Conservation (phyloP, 92 coral and sea anemone species). For the Paramuricea clavata region DNA sequence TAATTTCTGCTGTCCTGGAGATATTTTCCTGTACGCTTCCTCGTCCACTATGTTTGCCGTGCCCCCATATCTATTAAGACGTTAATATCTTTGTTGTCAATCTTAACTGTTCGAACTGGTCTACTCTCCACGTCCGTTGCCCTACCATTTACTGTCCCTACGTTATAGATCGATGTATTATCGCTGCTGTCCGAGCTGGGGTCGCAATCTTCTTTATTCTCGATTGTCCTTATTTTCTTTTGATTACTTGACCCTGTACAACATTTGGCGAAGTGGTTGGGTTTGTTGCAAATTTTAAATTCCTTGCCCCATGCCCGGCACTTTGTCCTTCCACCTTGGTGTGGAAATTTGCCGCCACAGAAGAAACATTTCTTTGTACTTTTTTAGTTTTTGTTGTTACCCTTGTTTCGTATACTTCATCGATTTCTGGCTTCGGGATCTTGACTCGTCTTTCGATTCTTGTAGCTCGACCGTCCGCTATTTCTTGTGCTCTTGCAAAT, state of each 20-base stretch:
- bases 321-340: not conserved
- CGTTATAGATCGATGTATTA: not conserved
- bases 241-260: not conserved
- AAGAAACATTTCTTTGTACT: slow-evolving; percentile 5
- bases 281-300: slow-evolving; percentile 15
- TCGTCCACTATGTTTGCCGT: slow-evolving; percentile 17
- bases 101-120: slow-evolving; percentile 27
- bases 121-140: slow-evolving; percentile 12
- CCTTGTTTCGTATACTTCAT: slow-evolving; percentile 14
- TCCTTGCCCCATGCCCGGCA: slow-evolving; percentile 6
- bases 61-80: slow-evolving; percentile 33
- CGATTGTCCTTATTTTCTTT: slow-evolving; percentile 13
- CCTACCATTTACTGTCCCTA: slow-evolving; percentile 11
- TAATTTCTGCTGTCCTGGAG: not conserved
- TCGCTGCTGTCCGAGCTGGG: no score
- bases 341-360: slow-evolving; percentile 23
- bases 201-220: no score
- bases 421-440: slow-evolving; percentile 6
- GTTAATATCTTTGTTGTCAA: not conserved
- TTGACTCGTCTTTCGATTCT: slow-evolving; percentile 34
- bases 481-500: slow-evolving; percentile 59
- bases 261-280: slow-evolving; percentile 33
- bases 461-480: slow-evolving; percentile 50
- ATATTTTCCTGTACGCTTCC: not conserved
- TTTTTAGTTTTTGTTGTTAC: not conserved